Conservation (phyloP, 2,888 invertebrate genomes). For the Eupelmus urozonus region DNA sequence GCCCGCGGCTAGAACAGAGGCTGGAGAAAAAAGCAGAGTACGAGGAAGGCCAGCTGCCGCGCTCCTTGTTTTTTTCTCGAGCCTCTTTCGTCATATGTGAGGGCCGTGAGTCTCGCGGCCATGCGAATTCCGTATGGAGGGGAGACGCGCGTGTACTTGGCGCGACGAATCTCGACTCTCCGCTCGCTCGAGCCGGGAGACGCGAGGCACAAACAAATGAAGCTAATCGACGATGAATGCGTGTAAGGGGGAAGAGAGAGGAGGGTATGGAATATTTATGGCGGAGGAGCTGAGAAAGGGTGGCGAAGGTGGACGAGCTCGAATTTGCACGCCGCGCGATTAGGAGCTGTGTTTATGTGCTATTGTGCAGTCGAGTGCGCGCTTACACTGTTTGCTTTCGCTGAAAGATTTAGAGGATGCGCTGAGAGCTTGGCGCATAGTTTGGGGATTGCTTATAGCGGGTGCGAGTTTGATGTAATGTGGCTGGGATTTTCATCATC, state of each 20-base stretch:
- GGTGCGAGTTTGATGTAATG: too few relatives aligned
- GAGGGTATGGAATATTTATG: constrained; percentile 41
- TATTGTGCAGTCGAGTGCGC: constrained; percentile 35
- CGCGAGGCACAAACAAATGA: constrained; percentile 38
- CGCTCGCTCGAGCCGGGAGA: neutral
- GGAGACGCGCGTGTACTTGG: neutral
- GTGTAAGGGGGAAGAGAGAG: neutral
- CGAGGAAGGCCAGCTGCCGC: constrained; percentile 42
- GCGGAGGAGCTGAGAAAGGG: constrained; percentile 38
- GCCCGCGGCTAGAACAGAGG: neutral
- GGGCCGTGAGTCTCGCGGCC: constrained; percentile 9
- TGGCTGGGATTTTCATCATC: too few relatives aligned
- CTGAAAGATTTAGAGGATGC: too few relatives aligned
- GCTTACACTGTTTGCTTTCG: neutral
- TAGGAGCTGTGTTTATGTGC: constrained; percentile 48
- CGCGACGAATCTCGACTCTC: constrained; percentile 47
- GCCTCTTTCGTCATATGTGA: neutral
- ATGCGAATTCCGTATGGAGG: constrained; percentile 26
- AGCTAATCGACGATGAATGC: constrained; percentile 47
- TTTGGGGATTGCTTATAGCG: too few relatives aligned
- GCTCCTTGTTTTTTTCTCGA: constrained; percentile 4
- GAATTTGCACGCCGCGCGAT: constrained; percentile 55
- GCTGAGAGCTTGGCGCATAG: too few relatives aligned
- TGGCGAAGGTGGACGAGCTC: constrained; percentile 50
- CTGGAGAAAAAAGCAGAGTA: neutral